phyloP scores from a whole-genome alignment of 2,113 vertebrate species.

The Xerus inauris region DNA sequence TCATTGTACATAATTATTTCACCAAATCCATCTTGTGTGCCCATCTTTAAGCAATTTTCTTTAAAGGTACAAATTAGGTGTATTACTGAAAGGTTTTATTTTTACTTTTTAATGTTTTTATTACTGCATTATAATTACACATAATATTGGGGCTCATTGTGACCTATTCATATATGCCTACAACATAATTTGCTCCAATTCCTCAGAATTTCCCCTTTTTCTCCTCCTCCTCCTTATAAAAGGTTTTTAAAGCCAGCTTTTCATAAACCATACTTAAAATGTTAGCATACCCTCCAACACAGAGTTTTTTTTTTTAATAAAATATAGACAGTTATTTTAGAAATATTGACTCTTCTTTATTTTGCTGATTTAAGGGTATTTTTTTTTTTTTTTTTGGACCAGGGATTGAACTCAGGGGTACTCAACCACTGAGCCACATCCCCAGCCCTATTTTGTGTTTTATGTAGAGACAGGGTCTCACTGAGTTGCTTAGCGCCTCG shows the following conservation, averaged over 20 bases:
- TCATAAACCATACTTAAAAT: conserved; percentile 10
- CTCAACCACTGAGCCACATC: too few relatives aligned
- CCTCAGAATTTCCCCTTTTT: too few relatives aligned
- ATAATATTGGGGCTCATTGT: too few relatives aligned
- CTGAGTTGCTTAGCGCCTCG: too few relatives aligned
- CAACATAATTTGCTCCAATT: too few relatives aligned
- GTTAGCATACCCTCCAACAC: conserved; percentile 11
- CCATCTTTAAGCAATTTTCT: conserved; percentile 29
- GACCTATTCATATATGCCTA: too few relatives aligned
- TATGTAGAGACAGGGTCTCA: too few relatives aligned
- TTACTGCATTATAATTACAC: too few relatives aligned
- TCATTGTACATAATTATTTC: background rate
- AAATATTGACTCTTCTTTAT: conserved; percentile 18
- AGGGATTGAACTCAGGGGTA: too few relatives aligned
- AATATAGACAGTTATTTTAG: conserved; percentile 37
- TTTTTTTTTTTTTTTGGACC: too few relatives aligned
- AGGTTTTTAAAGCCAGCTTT: conserved; percentile 7
- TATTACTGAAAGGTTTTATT: conserved; percentile 2
- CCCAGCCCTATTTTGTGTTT: too few relatives aligned
- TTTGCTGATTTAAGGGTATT: background rate
- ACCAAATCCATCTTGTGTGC: background rate
- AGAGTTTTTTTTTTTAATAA: conserved; percentile 3
- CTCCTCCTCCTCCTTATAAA: background rate
- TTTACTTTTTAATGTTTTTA: too few relatives aligned
- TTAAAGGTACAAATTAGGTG: conserved; percentile 12